Percentiles rank a stretch among this genome's conserved stretches.
These are phyloP conservation scores for Peromyscus eremicus DNA, from an alignment of 2,797 vertebrate species.

Conservation along the genomic window DNA sequence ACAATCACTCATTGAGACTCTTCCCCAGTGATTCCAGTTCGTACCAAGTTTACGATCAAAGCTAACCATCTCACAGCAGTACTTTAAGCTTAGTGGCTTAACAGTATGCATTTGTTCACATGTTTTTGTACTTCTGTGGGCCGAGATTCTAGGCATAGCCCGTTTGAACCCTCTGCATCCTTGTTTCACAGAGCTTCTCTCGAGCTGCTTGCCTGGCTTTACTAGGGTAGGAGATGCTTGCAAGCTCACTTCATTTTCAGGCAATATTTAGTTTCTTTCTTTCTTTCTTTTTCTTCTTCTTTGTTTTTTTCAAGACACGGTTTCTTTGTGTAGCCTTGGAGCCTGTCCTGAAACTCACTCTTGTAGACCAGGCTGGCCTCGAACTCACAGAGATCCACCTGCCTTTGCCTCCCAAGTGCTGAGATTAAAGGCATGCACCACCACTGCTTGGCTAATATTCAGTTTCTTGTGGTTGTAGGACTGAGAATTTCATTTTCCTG, in stretches of 20 bases:
- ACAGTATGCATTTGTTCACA: neutral
- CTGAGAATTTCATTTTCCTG: slow-evolving; percentile 36
- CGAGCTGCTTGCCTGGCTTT: neutral
- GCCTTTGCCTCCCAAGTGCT: too few relatives aligned
- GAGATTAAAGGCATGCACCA: too few relatives aligned
- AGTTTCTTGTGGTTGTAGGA: neutral
- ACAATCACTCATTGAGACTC: neutral
- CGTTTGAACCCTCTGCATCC: neutral
- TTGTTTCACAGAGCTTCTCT: neutral
- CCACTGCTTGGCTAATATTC: too few relatives aligned
- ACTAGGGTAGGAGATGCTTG: neutral
- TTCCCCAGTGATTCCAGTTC: neutral
- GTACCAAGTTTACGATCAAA: neutral
- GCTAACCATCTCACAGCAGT: neutral
- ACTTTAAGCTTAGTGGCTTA: slow-evolving; percentile 4
- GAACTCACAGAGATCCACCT: too few relatives aligned
- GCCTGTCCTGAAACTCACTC: too few relatives aligned
- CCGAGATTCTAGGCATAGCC: neutral
- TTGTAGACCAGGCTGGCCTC: too few relatives aligned
- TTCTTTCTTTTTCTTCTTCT: too few relatives aligned
- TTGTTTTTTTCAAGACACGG: too few relatives aligned
- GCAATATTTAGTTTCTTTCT: slow-evolving; percentile 20
- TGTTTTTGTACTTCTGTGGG: neutral
- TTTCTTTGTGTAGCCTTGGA: too few relatives aligned
- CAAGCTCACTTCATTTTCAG: neutral